Conservation (phyloP, 2,888 invertebrate species). For the Thymelicus sylvestris region DNA sequence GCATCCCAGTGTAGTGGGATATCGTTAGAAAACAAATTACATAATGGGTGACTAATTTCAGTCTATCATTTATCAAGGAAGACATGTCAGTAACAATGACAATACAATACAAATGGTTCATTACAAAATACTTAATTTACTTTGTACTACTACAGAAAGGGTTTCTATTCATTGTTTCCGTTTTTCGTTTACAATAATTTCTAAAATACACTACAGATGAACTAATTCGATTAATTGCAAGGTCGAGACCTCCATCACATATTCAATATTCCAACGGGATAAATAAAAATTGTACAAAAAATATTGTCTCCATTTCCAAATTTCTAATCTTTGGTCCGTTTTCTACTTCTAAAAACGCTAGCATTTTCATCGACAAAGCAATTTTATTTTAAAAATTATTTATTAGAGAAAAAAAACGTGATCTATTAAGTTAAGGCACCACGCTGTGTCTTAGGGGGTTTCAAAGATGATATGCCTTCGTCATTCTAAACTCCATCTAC, state of each 20-base stretch:
- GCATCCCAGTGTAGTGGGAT: constrained; percentile 79
- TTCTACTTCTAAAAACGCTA: constrained; percentile 62
- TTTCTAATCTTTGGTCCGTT: constrained; percentile 75
- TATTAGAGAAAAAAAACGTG: constrained; percentile 57
- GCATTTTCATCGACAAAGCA: constrained; percentile 53
- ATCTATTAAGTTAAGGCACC: constrained; percentile 79
- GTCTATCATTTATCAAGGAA: constrained; percentile 76
- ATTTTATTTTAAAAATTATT: constrained; percentile 39
- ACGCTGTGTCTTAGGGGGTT: constrained; percentile 70
- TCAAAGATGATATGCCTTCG: constrained; percentile 72
- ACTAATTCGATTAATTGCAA: constrained; percentile 52
- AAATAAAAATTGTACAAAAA: constrained; percentile 76
- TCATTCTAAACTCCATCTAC: constrained; percentile 54
- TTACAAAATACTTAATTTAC: constrained; percentile 71
- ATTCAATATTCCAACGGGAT: constrained; percentile 63
- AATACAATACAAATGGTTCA: constrained; percentile 43
- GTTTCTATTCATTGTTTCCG: constrained; percentile 55
- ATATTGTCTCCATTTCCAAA: constrained; percentile 71
- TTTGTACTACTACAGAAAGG: constrained; percentile 79
- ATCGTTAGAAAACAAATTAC: constrained; percentile 44
- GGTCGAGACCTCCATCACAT: constrained; percentile 46
- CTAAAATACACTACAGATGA: constrained; percentile 62
- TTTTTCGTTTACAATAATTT: constrained; percentile 52
- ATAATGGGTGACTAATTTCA: constrained; percentile 69
- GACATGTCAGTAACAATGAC: constrained; percentile 59